Percentiles rank a stretch among this genome's conserved stretches.
Evolutionary conservation across 1,140 invertebrate species (phyloP).

Genomic region (Calliopsis andreniformis): DNA sequence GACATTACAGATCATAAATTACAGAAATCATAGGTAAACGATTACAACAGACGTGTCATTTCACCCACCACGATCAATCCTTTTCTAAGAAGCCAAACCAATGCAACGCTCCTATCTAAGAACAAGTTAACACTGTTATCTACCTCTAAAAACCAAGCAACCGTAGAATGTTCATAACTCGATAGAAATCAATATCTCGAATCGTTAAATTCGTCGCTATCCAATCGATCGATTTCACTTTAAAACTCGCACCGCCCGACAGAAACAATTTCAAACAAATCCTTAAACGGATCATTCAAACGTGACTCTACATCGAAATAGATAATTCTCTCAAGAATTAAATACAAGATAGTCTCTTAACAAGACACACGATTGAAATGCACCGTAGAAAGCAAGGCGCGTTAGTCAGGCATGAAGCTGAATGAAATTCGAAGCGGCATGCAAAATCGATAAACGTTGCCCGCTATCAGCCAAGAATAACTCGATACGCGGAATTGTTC

Average conservation of each 20-base stretch:
- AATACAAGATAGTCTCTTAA: too few species aligned
- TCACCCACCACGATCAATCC: background rate
- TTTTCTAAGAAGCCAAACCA: conserved; percentile 17
- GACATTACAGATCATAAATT: conserved; percentile 22
- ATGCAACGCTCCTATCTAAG: too few species aligned
- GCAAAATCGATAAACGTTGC: conserved; percentile 34
- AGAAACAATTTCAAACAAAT: background rate
- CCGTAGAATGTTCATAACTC: too few species aligned
- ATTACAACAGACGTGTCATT: background rate
- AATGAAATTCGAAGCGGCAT: conserved; percentile 18
- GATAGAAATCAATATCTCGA: background rate
- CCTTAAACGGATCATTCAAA: too few species aligned
- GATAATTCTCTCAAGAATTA: too few species aligned
- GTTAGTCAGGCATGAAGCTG: too few species aligned
- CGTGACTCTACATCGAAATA: too few species aligned
- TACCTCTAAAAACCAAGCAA: background rate
- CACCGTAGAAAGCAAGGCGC: background rate
- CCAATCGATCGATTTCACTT: conserved; percentile 3
- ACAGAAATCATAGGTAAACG: background rate
- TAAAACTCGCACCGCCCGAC: background rate
- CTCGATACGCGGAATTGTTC: background rate
- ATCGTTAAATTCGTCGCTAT: background rate
- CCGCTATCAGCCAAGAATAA: conserved; percentile 14
- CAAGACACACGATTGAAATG: background rate
- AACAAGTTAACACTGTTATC: background rate